Base-by-base conservation (phyloP, 2,113 vertebrate genomes). In the Notothenia coriiceps region DNA sequence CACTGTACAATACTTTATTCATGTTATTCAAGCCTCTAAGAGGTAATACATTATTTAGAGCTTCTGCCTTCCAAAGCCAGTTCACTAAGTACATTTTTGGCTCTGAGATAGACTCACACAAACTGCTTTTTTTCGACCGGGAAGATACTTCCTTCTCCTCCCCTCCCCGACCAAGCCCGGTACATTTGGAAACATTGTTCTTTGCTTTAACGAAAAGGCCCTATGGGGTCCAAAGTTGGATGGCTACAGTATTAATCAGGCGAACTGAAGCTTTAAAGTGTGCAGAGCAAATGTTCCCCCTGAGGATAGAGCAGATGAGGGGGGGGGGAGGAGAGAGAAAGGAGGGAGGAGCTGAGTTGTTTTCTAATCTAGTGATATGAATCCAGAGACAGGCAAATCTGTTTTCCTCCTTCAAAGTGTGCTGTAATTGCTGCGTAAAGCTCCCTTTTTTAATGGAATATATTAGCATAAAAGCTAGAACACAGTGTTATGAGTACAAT, bases 61-160 rank as follows among this genome's bases (percentile, higher is more conserved):
- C 86, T 79, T 90, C 86, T 86, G 77, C 88, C 87, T 93, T 88
- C 82, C 79, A 79, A 88, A 91, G 92, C 87, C 82, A 85, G 87
- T 86, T 91, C 90, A 79, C 92, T 93, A 93, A 93, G 92, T 93
- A 92, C 86, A 70, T 90, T 92, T 93, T 90, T 92, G 89, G 92
- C 93, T 92, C 71, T 57, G 71, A 77, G 90, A 83, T 84, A 84
- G 83, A 90, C 82, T 83, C 76, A 1, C 80, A 49, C 82, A 80
- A 79, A 74, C 80, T 81, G 80, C 81, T 69, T 86, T 85, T 86
- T 90, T 88, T 89, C 56, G 67, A 74, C 83, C 62, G 57, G 5
- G 17, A 79, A 83, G 74, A 77, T 46, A 47, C 87, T 83, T 79
- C 76, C 67, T 79, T 33, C 20, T 12, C 5, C 15, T 10, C 15